These are phyloP conservation scores for Homarus gammarus DNA, from an alignment of 2,888 invertebrate genomes.

Conservation along the genomic window DNA sequence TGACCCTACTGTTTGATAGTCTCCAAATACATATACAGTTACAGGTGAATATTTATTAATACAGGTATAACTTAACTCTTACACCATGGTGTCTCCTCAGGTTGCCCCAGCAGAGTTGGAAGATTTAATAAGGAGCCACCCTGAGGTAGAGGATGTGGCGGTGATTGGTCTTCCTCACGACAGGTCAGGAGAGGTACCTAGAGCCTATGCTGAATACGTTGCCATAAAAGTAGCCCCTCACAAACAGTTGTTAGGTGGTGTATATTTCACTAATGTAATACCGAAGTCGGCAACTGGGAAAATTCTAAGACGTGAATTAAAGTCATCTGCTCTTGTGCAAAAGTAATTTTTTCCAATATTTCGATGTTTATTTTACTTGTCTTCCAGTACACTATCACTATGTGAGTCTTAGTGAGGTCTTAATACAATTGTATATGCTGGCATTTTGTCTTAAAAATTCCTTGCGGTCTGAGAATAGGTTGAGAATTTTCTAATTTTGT, in stretches of 20 bases:
- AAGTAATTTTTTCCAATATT: neutral
- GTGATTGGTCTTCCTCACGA: constrained; percentile 80
- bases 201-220: constrained; percentile 79
- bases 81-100: constrained; percentile 75
- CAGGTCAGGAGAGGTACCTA: constrained; percentile 79
- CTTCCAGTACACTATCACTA: no score
- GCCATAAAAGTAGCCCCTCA: constrained; percentile 86
- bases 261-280: constrained; percentile 85
- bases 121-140: constrained; percentile 80
- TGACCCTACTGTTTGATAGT: no score
- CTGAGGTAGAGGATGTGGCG: constrained; percentile 80
- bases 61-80: neutral
- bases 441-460: no score
- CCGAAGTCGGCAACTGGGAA: constrained; percentile 89
- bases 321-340: constrained; percentile 26
- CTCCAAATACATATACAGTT: no score
- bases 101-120: constrained; percentile 82
- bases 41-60: no score
- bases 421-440: no score
- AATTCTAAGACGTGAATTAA: constrained; percentile 82
- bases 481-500: no score
- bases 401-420: no score
- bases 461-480: no score
- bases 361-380: no score
- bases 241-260: constrained; percentile 86